Base-by-base conservation (phyloP, 2,888 invertebrate genomes). In the Drosophila rellima region DNA sequence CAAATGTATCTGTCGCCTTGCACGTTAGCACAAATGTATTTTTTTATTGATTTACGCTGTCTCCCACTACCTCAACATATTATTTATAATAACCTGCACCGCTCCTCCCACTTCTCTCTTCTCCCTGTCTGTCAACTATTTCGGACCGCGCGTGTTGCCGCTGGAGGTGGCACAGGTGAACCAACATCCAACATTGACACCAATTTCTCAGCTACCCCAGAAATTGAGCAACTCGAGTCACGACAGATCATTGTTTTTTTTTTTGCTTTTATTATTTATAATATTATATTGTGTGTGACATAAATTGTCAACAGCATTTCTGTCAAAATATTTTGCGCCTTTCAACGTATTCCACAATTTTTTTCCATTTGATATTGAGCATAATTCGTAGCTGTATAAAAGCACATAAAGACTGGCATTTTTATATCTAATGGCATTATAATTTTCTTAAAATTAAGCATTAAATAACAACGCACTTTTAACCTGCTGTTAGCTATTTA, bases 11-110 rank as follows among this genome's bases (percentile, higher is more conserved):
- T 75, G 74, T 66, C 77, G 71, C 61, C 77, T 44, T 61, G 47
- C 73, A 50, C 45, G 71, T 56, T 54, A 56, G 52, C 59, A 60
- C 31, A 62, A 54, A 74, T 60, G 52, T 57, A 63, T 74, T 78
- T 80, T 40, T 69, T 78, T 86, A 83, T 82, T 82, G 82, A 82
- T 86, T 77, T 78, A 78, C 84, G 61, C 68, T 40, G 35, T 35
- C 51, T 54, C 61, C 50, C 51, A 42, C 64, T 10, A 39, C 3
- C 63, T 59, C 50, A 48, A 52, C 61, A 67, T 80, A 82, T 83
- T 82, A 84, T 87, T 84, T 87, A 87, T 87, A 82, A 87, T 54
- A 51, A 35, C 23, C 40, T 26, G 20, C 18, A 13, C 47, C 37
- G n/a, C n/a, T 17, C 18, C 47, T n/a, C 31, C 18, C 59, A 20